Conservation (phyloP, 1,140 invertebrate genomes). For the Pomacea maculata region DNA sequence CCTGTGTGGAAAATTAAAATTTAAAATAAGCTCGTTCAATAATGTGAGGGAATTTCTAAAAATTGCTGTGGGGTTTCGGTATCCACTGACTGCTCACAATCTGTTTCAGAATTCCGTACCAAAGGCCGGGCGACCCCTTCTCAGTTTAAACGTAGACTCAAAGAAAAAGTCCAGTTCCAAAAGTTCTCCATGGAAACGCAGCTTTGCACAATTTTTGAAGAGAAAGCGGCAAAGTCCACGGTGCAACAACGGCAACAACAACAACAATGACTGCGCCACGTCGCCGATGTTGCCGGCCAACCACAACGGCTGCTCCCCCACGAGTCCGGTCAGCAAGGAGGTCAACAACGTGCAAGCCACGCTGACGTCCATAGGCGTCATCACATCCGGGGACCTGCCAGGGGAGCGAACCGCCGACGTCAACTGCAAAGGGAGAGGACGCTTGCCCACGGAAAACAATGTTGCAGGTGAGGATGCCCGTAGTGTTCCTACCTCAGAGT, state of each 20-base stretch:
- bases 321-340: conserved; percentile 25
- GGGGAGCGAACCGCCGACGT: background rate
- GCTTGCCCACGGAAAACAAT: conserved; percentile 7
- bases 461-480: conserved; percentile 7
- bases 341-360: conserved; percentile 28
- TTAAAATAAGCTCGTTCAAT: too few species aligned
- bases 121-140: conserved; percentile 17
- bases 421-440: conserved; percentile 18
- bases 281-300: conserved; percentile 23
- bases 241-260: conserved; percentile 37
- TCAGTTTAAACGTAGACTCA: conserved; percentile 20
- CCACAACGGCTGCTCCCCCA: conserved; percentile 39
- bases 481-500: background rate
- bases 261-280: conserved; percentile 39
- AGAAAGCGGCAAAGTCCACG: conserved; percentile 38
- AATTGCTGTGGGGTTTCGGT: too few species aligned
- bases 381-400: conserved; percentile 13
- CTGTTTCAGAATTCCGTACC: conserved; percentile 45
- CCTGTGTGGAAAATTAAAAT: too few species aligned
- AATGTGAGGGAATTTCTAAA: too few species aligned
- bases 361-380: conserved; percentile 28
- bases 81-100: background rate
- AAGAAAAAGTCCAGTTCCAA: conserved; percentile 46
- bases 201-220: conserved; percentile 53
- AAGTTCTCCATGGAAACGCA: conserved; percentile 50